A percentile compares a stretch with the other conserved stretches of the same genome.
phyloP scores from a whole-genome alignment of 2,797 vertebrate species.

The Gallinago solitaria region DNA sequence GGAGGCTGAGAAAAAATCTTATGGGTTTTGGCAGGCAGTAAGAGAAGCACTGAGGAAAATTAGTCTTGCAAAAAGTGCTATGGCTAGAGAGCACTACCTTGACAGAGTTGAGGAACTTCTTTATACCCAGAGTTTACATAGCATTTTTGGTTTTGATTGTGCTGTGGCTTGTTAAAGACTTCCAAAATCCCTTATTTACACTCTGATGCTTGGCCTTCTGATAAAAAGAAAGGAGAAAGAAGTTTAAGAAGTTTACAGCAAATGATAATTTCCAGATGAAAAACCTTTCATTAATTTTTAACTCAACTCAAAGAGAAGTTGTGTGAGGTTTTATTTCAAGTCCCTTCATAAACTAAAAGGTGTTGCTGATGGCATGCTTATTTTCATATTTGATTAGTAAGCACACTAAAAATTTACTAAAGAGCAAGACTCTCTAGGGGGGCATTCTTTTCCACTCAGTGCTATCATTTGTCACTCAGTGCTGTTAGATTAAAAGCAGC shows the following conservation, averaged over 20 bases:
- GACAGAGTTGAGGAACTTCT: not conserved
- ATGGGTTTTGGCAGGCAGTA: not conserved
- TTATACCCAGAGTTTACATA: not conserved
- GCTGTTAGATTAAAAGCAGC: conserved; percentile 45
- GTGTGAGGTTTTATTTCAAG: not conserved
- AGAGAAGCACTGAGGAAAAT: not conserved
- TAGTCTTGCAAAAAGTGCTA: accelerated
- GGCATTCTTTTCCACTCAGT: not conserved
- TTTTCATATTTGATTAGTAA: conserved; percentile 54
- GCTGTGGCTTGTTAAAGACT: not conserved
- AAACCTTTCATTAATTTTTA: not conserved
- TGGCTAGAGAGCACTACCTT: not conserved
- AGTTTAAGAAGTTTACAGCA: not conserved
- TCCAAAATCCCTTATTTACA: not conserved
- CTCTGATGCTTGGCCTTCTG: not conserved
- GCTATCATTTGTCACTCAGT: conserved; percentile 26
- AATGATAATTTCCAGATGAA: conserved; percentile 55
- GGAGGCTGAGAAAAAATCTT: not conserved
- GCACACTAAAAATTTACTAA: not conserved
- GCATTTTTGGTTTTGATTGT: not conserved
- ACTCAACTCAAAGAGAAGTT: not conserved
- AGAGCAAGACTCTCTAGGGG: not conserved
- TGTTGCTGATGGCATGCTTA: not conserved
- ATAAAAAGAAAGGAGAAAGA: not conserved
- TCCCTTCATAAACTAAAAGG: conserved; percentile 8